These are phyloP conservation scores for Chorisops tibialis DNA, from an alignment of 2,888 invertebrate species.

Conservation along the genomic window DNA sequence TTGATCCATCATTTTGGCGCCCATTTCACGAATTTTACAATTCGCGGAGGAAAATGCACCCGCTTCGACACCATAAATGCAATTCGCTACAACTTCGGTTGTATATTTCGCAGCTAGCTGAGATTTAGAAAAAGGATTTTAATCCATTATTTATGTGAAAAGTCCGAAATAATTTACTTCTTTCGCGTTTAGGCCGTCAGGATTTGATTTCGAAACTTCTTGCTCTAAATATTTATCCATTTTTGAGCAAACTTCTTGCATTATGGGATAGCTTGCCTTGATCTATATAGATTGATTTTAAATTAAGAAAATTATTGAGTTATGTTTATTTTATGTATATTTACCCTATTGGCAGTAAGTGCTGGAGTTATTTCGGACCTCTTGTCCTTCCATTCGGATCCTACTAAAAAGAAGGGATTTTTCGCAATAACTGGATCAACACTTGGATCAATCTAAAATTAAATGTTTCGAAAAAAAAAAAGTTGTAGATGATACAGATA, in stretches of 20 bases:
- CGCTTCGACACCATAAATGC: too few species aligned
- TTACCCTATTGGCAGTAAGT: too few species aligned
- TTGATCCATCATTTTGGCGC: not conserved
- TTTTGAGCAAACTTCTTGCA: conserved; percentile 14
- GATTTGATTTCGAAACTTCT: conserved; percentile 7
- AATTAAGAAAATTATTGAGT: not conserved
- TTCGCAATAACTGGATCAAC: too few species aligned
- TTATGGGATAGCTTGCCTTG: conserved; percentile 16
- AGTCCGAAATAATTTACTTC: conserved; percentile 38
- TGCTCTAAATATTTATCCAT: conserved; percentile 5
- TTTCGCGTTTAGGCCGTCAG: conserved; percentile 39
- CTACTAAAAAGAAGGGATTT: too few species aligned
- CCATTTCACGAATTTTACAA: conserved; percentile 28
- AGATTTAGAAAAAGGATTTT: too few species aligned
- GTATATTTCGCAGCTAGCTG: conserved; percentile 43
- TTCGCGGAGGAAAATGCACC: conserved; percentile 36
- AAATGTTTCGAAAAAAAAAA: too few species aligned
- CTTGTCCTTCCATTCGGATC: too few species aligned
- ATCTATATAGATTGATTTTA: too few species aligned
- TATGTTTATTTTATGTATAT: not conserved
- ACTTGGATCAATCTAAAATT: too few species aligned
- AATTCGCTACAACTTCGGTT: too few species aligned
- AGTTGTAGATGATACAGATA: too few species aligned
- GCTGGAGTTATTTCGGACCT: too few species aligned
- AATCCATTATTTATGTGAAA: not conserved